Evolutionary conservation across 2,888 invertebrate genomes (phyloP).

Genomic region (Drosophila seclusa): DNA sequence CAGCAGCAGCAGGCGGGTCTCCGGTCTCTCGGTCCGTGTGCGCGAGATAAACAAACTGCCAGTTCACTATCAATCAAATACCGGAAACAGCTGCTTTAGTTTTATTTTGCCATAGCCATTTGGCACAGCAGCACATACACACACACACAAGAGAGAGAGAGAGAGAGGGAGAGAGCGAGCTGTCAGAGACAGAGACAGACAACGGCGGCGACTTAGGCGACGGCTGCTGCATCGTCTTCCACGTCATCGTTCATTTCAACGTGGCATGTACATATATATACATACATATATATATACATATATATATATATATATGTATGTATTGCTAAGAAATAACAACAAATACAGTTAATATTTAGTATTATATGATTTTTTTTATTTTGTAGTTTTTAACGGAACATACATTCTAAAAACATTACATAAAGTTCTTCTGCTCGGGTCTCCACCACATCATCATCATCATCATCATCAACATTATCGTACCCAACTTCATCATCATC

Average conservation of each 20-base stretch:
- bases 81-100: slow-evolving; percentile 85
- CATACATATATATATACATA: not conserved
- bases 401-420: slow-evolving; percentile 82
- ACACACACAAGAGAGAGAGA: slow-evolving; percentile 2
- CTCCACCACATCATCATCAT: slow-evolving; percentile 17
- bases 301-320: not conserved
- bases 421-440: slow-evolving; percentile 66
- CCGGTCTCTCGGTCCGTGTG: slow-evolving; percentile 57
- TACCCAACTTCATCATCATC: slow-evolving; percentile 19
- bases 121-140: slow-evolving; percentile 70
- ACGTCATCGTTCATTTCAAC: slow-evolving; percentile 57
- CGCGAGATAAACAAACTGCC: slow-evolving; percentile 85
- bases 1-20: slow-evolving; percentile 54
- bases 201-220: slow-evolving; percentile 53
- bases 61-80: slow-evolving; percentile 85
- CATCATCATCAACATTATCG: slow-evolving; percentile 17
- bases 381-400: slow-evolving; percentile 83
- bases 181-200: slow-evolving; percentile 48
- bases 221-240: slow-evolving; percentile 56
- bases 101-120: slow-evolving; percentile 83
- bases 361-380: slow-evolving; percentile 82
- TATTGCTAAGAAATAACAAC: slow-evolving; percentile 16
- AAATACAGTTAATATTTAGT: slow-evolving; percentile 67
- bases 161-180: not conserved
- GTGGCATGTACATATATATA: slow-evolving; percentile 26